Conservation (phyloP, 2,113 vertebrate genomes). For the Miniopterus natalensis region DNA sequence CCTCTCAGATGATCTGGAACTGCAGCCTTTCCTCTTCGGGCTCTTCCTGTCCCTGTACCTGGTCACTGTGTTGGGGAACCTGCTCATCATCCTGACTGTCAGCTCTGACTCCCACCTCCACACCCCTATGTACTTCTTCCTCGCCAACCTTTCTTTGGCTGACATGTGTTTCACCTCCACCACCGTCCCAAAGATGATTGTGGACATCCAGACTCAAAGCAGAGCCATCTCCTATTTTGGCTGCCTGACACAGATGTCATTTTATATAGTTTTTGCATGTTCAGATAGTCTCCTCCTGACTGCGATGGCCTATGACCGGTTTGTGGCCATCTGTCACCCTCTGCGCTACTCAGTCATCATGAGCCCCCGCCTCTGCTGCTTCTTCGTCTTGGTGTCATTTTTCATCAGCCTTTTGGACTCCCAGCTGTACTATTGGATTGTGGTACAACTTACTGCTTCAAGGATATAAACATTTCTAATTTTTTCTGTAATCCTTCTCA, state of each 20-base stretch:
- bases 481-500: background rate
- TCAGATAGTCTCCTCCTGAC: background rate
- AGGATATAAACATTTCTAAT: background rate
- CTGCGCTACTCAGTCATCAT: too few relatives aligned
- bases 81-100: background rate
- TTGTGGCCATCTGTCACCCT: too few relatives aligned
- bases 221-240: background rate
- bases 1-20: background rate
- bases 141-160: background rate
- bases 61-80: background rate
- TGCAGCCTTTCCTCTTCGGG: background rate
- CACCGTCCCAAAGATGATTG: background rate
- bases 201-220: background rate
- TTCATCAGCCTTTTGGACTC: background rate
- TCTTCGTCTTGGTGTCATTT: background rate
- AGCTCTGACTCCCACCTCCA: background rate
- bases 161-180: background rate
- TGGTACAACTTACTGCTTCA: background rate
- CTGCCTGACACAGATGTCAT: background rate
- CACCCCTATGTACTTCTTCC: slow-evolving; percentile 18
- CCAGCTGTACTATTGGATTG: background rate
- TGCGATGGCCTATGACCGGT: too few relatives aligned
- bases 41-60: background rate
- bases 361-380: too few relatives aligned
- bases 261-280: background rate